Base-by-base conservation (phyloP, 2,113 vertebrate genomes). In the Typhlomys cinereus region DNA sequence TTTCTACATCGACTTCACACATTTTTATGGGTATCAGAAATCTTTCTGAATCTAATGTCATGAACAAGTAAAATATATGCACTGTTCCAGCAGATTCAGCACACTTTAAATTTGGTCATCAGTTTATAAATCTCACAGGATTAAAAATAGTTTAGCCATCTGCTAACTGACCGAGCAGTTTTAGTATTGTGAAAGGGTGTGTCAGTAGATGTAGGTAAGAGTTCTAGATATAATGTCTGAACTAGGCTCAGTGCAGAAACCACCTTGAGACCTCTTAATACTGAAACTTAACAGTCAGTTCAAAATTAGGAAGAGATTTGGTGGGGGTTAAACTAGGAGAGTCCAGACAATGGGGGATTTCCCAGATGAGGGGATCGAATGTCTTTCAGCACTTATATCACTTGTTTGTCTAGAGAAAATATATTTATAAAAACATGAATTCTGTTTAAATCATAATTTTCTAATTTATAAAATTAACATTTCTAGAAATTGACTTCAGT, bases 301-400 rank as follows among this genome's bases (percentile, higher is more conserved):
- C 93, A 94, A 87, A 95, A 95, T 97, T 96, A 92, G 90, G 94
- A 97, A 95, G 93, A 94, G 92, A 96, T 95, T 93, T 96, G 84
- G 73, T 94, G 21, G 83, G 93, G 83, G 79, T 92, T 92, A 89
- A 96, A 81, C 90, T n/a, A 67, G 50, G 41, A 83, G 67, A 86
- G 75, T 36, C 74, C 66, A 84, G 85, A 89, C 78, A 71, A 2
- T 62, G 64, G 95, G 96, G 96, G 84, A 86, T 96, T 96, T 95
- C 92, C 95, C 87, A 91, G 41, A 89, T 84, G 41, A 61, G 54
- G 44, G 57, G 70, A 74, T 89, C 84, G 78, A 89, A 70, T 93
- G 74, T 83, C 74, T 91, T 85, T 94, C 6, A 91, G 59, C 31
- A 76, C 92, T 92, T 94, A 69, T 71, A 83, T 80, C 27, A 74